A percentile compares a stretch with the other conserved stretches of the same genome.
Conservation (phyloP, 1,140 invertebrate genomes). For the Hermatobates lingyangjiaoensis region DNA sequence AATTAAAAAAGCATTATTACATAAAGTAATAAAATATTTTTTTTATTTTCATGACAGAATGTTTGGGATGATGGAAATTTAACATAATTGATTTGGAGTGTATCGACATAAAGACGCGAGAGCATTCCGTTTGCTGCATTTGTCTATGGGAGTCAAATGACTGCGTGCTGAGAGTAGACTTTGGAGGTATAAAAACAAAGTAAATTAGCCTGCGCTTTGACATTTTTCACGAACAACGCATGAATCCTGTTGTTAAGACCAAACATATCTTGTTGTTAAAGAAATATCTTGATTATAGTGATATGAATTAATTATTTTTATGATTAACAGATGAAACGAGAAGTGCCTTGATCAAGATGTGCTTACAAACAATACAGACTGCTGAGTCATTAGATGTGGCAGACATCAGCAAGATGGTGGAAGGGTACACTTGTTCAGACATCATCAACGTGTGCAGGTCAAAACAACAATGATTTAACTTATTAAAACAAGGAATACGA, state of each 20-base stretch:
- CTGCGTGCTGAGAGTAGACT: too few relatives aligned
- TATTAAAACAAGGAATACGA: too few relatives aligned
- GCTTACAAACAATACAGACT: slow-evolving; percentile 34
- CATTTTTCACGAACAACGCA: not conserved
- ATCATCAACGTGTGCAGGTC: slow-evolving; percentile 44
- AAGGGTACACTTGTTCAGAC: slow-evolving; percentile 46
- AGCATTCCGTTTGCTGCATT: too few relatives aligned
- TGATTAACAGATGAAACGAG: slow-evolving; percentile 32
- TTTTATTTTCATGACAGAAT: too few relatives aligned
- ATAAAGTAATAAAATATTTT: too few relatives aligned
- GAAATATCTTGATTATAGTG: not conserved
- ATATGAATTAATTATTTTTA: slow-evolving; percentile 5
- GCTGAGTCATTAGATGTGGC: slow-evolving; percentile 31
- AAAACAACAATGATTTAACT: too few relatives aligned
- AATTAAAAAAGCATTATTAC: too few relatives aligned
- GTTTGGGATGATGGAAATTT: too few relatives aligned
- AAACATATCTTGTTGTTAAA: not conserved
- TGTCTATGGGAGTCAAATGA: too few relatives aligned
- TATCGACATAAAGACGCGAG: too few relatives aligned
- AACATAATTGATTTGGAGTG: too few relatives aligned
- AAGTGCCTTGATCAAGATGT: slow-evolving; percentile 37
- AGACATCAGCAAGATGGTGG: slow-evolving; percentile 32
- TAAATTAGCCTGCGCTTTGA: not conserved
- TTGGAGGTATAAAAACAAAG: not conserved
- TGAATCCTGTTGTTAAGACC: not conserved